Conservation (phyloP, 2,113 vertebrate species). For the Ramphastos sulfuratus region DNA sequence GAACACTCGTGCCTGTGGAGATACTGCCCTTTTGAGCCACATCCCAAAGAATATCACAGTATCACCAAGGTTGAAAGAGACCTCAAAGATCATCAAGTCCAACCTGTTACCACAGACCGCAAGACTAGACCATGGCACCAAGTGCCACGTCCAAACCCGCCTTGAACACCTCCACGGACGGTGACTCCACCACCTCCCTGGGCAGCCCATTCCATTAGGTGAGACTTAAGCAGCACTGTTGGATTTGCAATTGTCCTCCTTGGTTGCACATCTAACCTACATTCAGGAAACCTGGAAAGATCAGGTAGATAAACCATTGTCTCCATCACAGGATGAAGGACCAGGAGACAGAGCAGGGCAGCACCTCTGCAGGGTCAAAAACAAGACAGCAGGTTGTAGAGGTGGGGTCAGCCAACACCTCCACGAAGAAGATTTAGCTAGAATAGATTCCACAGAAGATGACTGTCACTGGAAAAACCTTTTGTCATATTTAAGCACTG, state of each 20-base stretch:
- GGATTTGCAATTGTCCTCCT: background rate
- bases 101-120: too few relatives aligned
- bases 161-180: too few relatives aligned
- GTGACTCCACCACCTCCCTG: too few relatives aligned
- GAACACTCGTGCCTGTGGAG: background rate
- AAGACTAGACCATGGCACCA: too few relatives aligned
- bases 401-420: background rate
- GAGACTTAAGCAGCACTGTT: background rate
- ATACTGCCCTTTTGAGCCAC: background rate
- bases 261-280: background rate
- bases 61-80: too few relatives aligned
- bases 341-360: background rate
- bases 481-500: background rate
- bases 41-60: background rate
- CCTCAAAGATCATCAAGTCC: too few relatives aligned
- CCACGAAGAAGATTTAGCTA: background rate
- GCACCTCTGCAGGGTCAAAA: background rate
- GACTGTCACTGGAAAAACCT: background rate
- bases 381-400: background rate
- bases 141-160: too few relatives aligned
- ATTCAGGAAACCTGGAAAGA: background rate
- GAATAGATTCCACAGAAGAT: background rate
- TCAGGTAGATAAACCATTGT: background rate
- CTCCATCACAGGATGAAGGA: background rate
- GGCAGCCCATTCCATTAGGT: too few relatives aligned